Percentiles rank a stretch among this genome's conserved stretches.
Evolutionary conservation across 2,797 vertebrate species (phyloP).

Genomic region (Gambelia wislizenii): DNA sequence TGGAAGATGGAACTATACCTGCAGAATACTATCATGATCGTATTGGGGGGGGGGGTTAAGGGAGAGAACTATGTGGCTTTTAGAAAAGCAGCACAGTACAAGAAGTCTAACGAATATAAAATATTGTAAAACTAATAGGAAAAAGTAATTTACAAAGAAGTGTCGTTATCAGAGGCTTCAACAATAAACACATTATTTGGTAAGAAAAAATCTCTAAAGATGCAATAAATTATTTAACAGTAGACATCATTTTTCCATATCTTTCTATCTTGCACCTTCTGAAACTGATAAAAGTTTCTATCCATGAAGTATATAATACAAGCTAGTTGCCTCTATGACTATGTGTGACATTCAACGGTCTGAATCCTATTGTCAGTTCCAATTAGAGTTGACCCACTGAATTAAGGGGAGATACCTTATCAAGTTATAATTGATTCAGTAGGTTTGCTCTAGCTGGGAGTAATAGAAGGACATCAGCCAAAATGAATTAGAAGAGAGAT

Average conservation of each 20-base stretch:
- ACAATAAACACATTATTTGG: background rate
- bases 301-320: background rate
- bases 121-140: background rate
- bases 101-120: background rate
- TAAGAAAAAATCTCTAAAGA: background rate
- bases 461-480: background rate
- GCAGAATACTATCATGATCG: background rate
- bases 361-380: too few species aligned
- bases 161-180: background rate
- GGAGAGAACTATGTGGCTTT: background rate
- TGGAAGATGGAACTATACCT: background rate
- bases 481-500: background rate
- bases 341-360: background rate
- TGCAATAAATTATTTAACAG: background rate
- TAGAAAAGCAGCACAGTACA: background rate
- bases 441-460: too few species aligned
- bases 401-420: too few species aligned
- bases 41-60: too few species aligned
- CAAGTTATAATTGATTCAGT: too few species aligned
- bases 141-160: background rate
- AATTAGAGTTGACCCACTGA: too few species aligned
- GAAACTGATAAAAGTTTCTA: background rate
- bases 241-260: background rate
- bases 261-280: background rate
- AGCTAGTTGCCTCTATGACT: background rate